phyloP scores from a whole-genome alignment of 2,888 invertebrate species.

The Mactromeris polynyma region DNA sequence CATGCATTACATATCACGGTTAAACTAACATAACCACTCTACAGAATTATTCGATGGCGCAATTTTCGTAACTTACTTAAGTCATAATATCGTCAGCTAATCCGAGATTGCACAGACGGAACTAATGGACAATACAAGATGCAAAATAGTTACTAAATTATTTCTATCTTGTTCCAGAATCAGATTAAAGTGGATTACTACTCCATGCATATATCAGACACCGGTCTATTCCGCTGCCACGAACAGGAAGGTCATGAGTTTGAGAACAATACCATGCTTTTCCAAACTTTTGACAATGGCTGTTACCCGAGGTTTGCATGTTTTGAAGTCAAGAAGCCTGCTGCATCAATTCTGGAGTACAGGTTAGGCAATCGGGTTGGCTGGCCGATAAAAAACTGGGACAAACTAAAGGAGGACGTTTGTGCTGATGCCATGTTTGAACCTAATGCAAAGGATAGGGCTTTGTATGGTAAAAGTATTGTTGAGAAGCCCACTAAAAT shows the following conservation, averaged over 20 bases:
- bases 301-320: slow-evolving; percentile 83
- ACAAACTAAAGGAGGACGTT: slow-evolving; percentile 71
- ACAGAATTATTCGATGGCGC: background rate
- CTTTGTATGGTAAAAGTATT: slow-evolving; percentile 64
- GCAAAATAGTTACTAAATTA: background rate
- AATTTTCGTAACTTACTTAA: background rate
- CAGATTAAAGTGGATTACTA: slow-evolving; percentile 67
- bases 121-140: background rate
- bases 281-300: slow-evolving; percentile 82
- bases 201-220: slow-evolving; percentile 60
- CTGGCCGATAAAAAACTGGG: slow-evolving; percentile 76
- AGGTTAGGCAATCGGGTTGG: slow-evolving; percentile 76
- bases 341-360: slow-evolving; percentile 79
- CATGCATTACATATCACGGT: no score
- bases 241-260: slow-evolving; percentile 67
- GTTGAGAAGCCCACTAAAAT: slow-evolving; percentile 67
- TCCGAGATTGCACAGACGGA: background rate
- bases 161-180: slow-evolving; percentile 50
- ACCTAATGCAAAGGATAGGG: slow-evolving; percentile 55
- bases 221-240: slow-evolving; percentile 71
- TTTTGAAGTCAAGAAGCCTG: slow-evolving; percentile 75
- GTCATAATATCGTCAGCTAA: background rate
- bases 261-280: slow-evolving; percentile 69
- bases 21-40: no score
- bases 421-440: slow-evolving; percentile 72